A percentile compares a stretch with the other conserved stretches of the same genome.
Conservation (phyloP, 2,888 invertebrate species). For the Lamproptera curius region DNA sequence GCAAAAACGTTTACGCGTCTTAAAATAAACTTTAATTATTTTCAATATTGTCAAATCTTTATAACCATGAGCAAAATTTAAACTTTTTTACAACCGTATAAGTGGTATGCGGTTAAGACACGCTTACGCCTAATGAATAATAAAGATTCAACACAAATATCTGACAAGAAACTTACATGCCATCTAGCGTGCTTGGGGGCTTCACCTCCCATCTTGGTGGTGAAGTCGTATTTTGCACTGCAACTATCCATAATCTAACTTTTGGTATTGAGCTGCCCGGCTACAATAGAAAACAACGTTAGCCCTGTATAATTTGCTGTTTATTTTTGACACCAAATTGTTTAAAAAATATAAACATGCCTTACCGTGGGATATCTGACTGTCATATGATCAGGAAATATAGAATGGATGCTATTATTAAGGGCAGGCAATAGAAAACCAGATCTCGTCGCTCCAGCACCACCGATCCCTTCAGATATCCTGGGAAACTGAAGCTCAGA, state of each 20-base stretch:
- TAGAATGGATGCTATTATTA: slow-evolving; percentile 73
- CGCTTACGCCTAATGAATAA: no score
- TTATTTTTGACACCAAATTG: not conserved
- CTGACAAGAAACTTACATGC: slow-evolving; percentile 81
- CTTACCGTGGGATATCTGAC: slow-evolving; percentile 90
- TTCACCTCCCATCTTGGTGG: slow-evolving; percentile 82
- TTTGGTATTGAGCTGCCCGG: slow-evolving; percentile 93
- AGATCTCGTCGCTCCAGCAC: slow-evolving; percentile 77
- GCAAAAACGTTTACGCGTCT: no score
- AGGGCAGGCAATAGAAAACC: slow-evolving; percentile 63
- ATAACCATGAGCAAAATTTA: no score
- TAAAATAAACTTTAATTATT: no score
- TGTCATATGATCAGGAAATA: slow-evolving; percentile 88
- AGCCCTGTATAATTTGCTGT: not conserved
- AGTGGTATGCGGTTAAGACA: no score
- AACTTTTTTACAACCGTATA: no score
- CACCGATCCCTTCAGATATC: slow-evolving; percentile 84
- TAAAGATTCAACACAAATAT: slow-evolving; percentile 20
- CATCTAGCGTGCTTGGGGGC: slow-evolving; percentile 86
- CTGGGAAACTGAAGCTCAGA: slow-evolving; percentile 89
- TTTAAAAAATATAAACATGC: not conserved
- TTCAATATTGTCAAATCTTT: no score
- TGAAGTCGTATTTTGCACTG: slow-evolving; percentile 82
- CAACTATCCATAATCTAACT: slow-evolving; percentile 89
- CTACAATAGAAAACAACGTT: slow-evolving; percentile 53